These are phyloP conservation scores for Diadumene lineata DNA, from an alignment of 92 coral and sea anemone genomes.

Conservation along the genomic window DNA sequence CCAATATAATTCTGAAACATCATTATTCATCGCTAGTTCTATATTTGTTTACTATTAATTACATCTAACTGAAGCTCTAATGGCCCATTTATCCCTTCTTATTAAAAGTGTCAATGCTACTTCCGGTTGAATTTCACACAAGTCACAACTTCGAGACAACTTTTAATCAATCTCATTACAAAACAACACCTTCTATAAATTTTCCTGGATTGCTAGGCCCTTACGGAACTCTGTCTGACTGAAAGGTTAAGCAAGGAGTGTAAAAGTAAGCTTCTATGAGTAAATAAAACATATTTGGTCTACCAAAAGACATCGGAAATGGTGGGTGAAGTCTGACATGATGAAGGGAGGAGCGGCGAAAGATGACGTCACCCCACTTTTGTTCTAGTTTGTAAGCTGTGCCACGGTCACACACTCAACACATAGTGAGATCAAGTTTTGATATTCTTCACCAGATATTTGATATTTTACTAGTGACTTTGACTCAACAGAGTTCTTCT, in stretches of 20 bases:
- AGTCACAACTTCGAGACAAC: background rate
- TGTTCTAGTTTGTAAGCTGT: conserved; percentile 14
- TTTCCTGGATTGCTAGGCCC: conserved; percentile 4
- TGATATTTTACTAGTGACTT: background rate
- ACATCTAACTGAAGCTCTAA: background rate
- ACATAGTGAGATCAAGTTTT: background rate
- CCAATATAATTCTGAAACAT: background rate
- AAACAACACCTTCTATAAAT: background rate
- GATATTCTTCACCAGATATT: background rate
- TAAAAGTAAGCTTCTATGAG: background rate
- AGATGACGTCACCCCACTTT: conserved; percentile 30
- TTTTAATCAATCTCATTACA: background rate
- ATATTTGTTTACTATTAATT: background rate
- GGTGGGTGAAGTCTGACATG: conserved; percentile 1
- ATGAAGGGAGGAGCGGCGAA: conserved; percentile 29
- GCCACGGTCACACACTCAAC: background rate
- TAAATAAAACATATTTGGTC: conserved; percentile 1
- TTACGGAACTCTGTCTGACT: background rate
- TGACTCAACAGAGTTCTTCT: conserved; percentile 8
- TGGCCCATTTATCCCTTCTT: background rate
- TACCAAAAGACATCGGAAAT: conserved; percentile 23
- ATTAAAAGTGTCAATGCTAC: conserved; percentile 6
- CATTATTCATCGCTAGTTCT: background rate
- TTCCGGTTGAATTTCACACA: background rate
- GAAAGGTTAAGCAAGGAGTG: background rate